Evolutionary conservation across 2,113 vertebrate species (phyloP), one percentile per base, ranked within the genome.

Genomic region (Ariopsis seemanni): DNA sequence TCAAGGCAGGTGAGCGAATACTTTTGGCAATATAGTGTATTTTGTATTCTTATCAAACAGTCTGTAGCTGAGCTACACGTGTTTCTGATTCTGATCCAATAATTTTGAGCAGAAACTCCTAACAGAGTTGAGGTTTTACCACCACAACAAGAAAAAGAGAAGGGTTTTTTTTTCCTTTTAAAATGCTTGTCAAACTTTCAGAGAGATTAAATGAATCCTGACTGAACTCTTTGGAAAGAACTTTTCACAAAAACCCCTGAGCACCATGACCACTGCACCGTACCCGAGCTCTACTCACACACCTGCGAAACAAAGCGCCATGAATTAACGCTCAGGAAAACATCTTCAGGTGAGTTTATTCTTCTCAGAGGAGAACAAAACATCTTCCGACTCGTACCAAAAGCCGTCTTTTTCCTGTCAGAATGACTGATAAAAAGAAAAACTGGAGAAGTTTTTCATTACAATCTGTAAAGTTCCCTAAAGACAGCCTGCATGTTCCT

Each of bases 291-390:
- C 20, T 50, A 48, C 58, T 42, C 80, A 48, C n/a, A 74, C 27
- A 5, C 12, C 20, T 48, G 42, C 53, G 34, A 79, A 65, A 50
- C 58, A 53, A 62, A 53, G 74, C 57, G 7, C 5, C 9, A 7
- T 22, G 27, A 79, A 50, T 50, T 52, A 55, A 69, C 0, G 20
- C 34, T 52, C 34, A 18, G 11, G 9, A 62, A 52, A 18, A 18
- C 2, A 4, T 20, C 60, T 75, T 52, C 85, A 79, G 84, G 72
- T 85, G 58, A 65, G n/a, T 18, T 69, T 25, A 86, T 86, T 80
- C 67, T 80, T 57, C 85, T 86, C 75, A 79, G 42, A 86, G 53
- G 27, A 48, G 5, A 63, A 25, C 58, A 48, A 58, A 82, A 50
- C 53, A 14, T 0, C n/a, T 58, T 58, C 25, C 14, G 4, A 25